These are phyloP conservation scores for Zaprionus gabonicus DNA, from an alignment of 1,140 invertebrate species.

Conservation along the genomic window DNA sequence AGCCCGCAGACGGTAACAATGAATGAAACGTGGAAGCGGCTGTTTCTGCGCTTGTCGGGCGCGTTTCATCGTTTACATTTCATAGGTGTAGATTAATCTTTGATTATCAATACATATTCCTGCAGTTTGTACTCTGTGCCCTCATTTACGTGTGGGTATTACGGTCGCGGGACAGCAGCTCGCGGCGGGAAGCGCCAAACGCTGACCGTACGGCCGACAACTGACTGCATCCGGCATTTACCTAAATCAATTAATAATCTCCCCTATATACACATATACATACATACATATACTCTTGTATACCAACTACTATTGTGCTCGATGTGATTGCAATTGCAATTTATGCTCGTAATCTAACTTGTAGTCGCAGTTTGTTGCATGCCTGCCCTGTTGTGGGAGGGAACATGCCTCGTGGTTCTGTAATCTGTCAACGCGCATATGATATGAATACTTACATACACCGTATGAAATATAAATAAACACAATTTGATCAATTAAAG, in stretches of 20 bases:
- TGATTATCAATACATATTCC: slow-evolving; percentile 75
- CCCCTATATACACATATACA: slow-evolving; percentile 43
- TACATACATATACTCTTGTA: slow-evolving; percentile 7
- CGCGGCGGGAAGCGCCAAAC: slow-evolving; percentile 2
- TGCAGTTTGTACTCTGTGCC: slow-evolving; percentile 71
- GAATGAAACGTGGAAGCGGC: slow-evolving; percentile 84
- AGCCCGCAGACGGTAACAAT: slow-evolving; percentile 56
- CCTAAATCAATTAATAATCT: slow-evolving; percentile 65
- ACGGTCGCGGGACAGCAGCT: slow-evolving; percentile 38
- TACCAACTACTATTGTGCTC: slow-evolving; percentile 36
- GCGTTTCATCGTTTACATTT: slow-evolving; percentile 75
- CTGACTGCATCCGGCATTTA: slow-evolving; percentile 71
- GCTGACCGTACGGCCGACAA: slow-evolving; percentile 6
- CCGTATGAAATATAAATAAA: slow-evolving; percentile 37
- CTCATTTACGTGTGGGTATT: slow-evolving; percentile 68
- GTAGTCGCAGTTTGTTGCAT: slow-evolving; percentile 20
- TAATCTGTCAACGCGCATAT: slow-evolving; percentile 49
- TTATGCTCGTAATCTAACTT: slow-evolving; percentile 31
- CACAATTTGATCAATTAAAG: slow-evolving; percentile 44
- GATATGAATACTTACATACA: slow-evolving; percentile 29
- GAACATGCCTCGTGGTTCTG: slow-evolving; percentile 19
- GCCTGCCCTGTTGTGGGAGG: neutral
- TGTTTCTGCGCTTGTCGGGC: slow-evolving; percentile 80
- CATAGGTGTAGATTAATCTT: slow-evolving; percentile 69
- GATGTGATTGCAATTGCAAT: slow-evolving; percentile 45